Conservation (phyloP, 1,140 invertebrate genomes). For the Sycophila sp. region DNA sequence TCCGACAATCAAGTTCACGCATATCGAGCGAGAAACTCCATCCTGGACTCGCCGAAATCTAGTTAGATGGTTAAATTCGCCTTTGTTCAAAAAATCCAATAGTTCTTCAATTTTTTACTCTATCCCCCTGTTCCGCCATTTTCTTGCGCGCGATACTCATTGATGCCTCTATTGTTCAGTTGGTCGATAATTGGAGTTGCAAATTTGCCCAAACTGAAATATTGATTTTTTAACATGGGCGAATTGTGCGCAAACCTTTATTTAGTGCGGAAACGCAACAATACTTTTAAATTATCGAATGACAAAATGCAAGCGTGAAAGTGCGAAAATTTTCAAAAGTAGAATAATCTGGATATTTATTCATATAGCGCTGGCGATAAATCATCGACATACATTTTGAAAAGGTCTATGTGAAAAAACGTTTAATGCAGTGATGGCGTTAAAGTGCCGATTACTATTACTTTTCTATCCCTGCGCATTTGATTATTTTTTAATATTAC, state of each 20-base stretch:
- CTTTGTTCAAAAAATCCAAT: slow-evolving; percentile 3
- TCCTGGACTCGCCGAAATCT: not conserved
- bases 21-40: not conserved
- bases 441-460: too few species aligned
- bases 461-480: too few species aligned
- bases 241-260: too few species aligned
- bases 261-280: too few species aligned
- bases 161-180: slow-evolving; percentile 1
- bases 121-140: not conserved
- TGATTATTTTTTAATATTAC: too few species aligned
- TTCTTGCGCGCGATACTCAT: not conserved
- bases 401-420: too few species aligned
- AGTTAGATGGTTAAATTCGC: not conserved
- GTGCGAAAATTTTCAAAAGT: too few species aligned
- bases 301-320: too few species aligned
- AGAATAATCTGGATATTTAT: too few species aligned
- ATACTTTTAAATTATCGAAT: not conserved
- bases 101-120: not conserved
- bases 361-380: too few species aligned
- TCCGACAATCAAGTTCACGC: not conserved
- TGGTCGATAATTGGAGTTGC: not conserved
- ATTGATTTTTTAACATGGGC: not conserved
- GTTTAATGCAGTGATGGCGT: too few species aligned
- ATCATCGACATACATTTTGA: too few species aligned
- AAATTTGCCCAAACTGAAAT: not conserved